Conservation (phyloP, 2,797 vertebrate genomes). For the Psittacula echo region DNA sequence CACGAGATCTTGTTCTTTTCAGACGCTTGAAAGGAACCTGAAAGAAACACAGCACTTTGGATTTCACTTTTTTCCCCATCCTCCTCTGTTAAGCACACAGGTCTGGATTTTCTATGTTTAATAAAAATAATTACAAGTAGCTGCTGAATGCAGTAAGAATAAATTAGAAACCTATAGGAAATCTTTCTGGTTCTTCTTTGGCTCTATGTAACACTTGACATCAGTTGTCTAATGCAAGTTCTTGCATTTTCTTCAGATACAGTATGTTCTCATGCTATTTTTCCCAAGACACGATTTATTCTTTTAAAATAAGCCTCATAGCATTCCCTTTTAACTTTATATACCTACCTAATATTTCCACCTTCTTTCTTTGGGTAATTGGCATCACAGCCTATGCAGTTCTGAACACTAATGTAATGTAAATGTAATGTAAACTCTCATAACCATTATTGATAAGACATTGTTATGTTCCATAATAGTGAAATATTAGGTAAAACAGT, state of each 20-base stretch:
- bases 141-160: background rate
- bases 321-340: background rate
- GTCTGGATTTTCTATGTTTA: background rate
- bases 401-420: background rate
- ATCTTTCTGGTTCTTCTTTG: background rate
- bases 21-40: background rate
- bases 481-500: background rate
- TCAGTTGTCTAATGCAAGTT: background rate
- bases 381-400: background rate
- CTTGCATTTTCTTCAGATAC: background rate
- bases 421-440: background rate
- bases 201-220: background rate
- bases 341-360: background rate
- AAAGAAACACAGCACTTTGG: background rate
- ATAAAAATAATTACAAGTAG: background rate
- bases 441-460: background rate
- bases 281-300: background rate
- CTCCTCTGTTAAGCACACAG: background rate
- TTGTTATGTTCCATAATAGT: background rate
- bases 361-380: background rate
- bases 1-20: no score
- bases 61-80: background rate
- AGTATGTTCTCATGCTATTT: background rate
- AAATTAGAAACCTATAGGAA: background rate
- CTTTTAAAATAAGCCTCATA: background rate